A percentile compares a stretch with the other conserved stretches of the same genome.
phyloP scores from a whole-genome alignment of 2,113 vertebrate species.

The Chinchilla lanigera region DNA sequence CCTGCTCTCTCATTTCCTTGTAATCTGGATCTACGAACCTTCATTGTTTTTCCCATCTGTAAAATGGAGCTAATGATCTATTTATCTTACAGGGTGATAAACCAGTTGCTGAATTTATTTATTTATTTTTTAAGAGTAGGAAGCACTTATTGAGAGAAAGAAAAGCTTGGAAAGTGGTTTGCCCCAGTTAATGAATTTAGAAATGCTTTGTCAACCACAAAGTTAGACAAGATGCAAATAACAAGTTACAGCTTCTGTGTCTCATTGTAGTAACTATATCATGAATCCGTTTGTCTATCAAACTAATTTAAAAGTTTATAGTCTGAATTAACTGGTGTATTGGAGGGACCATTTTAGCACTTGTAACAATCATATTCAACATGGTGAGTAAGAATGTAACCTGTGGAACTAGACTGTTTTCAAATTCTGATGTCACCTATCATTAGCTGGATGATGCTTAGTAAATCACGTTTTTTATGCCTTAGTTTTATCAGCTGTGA shows the following conservation, averaged over 20 bases:
- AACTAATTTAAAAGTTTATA: constrained; percentile 1
- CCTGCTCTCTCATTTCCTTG: background rate
- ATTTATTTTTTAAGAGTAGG: no score
- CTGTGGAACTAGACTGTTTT: background rate
- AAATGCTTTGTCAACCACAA: constrained; percentile 29
- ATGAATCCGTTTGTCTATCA: background rate
- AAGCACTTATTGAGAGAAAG: no score
- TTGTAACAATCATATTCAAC: background rate
- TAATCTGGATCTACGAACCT: background rate
- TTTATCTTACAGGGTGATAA: background rate
- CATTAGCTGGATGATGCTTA: background rate
- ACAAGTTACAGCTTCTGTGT: background rate
- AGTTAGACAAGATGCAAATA: constrained; percentile 6
- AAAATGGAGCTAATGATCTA: background rate
- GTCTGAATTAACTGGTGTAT: background rate
- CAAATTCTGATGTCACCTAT: background rate
- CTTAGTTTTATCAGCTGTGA: constrained; percentile 2
- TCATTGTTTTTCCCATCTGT: background rate
- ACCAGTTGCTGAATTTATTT: background rate
- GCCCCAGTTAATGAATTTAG: background rate
- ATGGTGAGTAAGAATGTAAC: background rate
- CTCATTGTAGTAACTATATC: background rate
- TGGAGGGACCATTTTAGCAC: background rate
- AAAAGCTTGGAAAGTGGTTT: no score
- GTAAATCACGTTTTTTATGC: background rate